A percentile compares a stretch with the other conserved stretches of the same genome.
phyloP scores from a whole-genome alignment of 2,113 vertebrate species.

The Oxyruncus cristatus region DNA sequence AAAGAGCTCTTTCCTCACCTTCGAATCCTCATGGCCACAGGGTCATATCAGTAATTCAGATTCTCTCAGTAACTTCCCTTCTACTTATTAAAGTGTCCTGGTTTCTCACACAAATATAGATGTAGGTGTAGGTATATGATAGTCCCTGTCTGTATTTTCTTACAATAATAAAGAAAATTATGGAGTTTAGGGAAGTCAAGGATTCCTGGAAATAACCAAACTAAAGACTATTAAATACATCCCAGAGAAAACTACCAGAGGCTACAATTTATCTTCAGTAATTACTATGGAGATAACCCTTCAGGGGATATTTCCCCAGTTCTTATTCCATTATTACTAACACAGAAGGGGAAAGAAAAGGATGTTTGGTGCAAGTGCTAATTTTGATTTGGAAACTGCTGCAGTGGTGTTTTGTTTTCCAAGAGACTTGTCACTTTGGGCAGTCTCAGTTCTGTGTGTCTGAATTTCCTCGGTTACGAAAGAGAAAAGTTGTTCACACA shows the following conservation, averaged over 20 bases:
- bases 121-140: neutral
- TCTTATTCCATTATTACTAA: neutral
- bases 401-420: neutral
- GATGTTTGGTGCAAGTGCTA: neutral
- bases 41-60: neutral
- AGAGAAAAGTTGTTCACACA: neutral
- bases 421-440: neutral
- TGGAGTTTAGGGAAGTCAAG: neutral
- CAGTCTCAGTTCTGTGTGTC: neutral
- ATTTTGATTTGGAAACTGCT: neutral
- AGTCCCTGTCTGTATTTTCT: neutral
- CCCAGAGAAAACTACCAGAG: neutral
- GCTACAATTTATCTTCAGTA: neutral
- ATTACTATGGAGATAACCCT: neutral
- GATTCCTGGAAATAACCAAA: neutral
- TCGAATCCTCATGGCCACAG: neutral
- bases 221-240: neutral
- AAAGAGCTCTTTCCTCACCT: neutral
- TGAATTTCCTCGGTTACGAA: neutral
- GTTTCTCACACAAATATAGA: neutral
- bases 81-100: neutral
- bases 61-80: neutral
- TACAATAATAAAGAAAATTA: neutral
- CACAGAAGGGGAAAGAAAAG: neutral
- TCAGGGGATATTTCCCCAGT: neutral